Percentiles rank a stretch among this genome's conserved stretches.
Conservation (phyloP, 2,113 vertebrate genomes). For the Mus pahari region DNA sequence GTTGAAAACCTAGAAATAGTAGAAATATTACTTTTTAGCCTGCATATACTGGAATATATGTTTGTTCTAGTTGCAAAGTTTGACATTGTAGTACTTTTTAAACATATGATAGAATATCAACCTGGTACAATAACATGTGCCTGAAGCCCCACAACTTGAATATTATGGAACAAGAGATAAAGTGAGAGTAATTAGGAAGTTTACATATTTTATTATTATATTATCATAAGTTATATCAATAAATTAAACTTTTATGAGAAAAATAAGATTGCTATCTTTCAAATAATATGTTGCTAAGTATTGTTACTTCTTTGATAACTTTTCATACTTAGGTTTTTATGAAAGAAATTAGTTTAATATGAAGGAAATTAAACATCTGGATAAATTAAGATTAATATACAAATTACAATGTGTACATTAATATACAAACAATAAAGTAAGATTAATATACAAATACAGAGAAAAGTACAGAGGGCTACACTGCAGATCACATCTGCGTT, state of each 20-base stretch:
- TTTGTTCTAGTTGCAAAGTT: constrained; percentile 1
- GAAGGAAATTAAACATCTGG: not conserved
- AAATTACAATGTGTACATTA: not conserved
- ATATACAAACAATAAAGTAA: not conserved
- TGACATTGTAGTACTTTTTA: not conserved
- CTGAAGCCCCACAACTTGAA: not conserved
- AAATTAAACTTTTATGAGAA: not conserved
- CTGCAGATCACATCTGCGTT: not conserved
- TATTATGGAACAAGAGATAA: not conserved
- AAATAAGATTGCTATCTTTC: not conserved
- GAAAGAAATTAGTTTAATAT: constrained; percentile 12
- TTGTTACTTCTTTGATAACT: not conserved
- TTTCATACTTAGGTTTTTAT: not conserved
- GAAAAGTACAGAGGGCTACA: not conserved
- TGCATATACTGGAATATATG: not conserved
- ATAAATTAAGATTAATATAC: not conserved
- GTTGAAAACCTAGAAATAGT: not conserved
- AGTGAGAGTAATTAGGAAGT: not conserved
- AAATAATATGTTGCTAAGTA: constrained; percentile 17
- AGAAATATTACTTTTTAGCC: not conserved
- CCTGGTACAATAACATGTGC: not conserved
- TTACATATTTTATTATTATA: not conserved
- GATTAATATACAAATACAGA: not conserved
- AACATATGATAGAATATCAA: not conserved
- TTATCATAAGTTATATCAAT: not conserved